These are phyloP conservation scores for Drosophila emarginata DNA, from an alignment of 2,888 invertebrate genomes.

Conservation along the genomic window DNA sequence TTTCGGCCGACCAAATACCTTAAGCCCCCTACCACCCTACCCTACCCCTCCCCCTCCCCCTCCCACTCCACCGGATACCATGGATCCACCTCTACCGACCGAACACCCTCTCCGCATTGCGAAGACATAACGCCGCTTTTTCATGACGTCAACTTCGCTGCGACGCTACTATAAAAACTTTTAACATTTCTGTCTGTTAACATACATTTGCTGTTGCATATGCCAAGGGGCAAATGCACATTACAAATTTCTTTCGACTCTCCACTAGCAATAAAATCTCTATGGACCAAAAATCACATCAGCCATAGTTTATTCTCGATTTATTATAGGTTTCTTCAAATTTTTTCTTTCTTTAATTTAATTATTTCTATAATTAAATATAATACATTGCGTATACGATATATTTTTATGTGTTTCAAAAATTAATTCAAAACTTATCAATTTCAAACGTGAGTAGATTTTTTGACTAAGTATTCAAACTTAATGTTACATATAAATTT, in stretches of 20 bases:
- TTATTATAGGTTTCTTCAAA: not conserved
- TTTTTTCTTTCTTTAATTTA: not conserved
- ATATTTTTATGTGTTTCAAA: too few relatives aligned
- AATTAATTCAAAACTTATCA: too few relatives aligned
- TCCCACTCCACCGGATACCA: too few relatives aligned
- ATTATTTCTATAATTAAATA: not conserved
- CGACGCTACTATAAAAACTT: conserved; percentile 7
- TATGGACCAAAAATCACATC: not conserved
- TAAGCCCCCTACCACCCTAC: not conserved
- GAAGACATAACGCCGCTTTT: conserved; percentile 1
- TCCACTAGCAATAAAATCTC: not conserved
- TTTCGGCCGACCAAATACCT: conserved; percentile 45
- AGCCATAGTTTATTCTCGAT: not conserved
- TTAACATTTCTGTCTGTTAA: conserved; percentile 21
- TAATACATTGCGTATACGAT: too few relatives aligned
- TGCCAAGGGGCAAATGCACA: conserved; percentile 29
- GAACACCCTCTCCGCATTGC: not conserved
- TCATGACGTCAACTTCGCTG: conserved; percentile 7
- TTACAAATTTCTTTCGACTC: not conserved
- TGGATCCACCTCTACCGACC: too few relatives aligned
- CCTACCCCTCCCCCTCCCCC: not conserved
- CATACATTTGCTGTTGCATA: conserved; percentile 50
- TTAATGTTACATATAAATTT: too few relatives aligned
- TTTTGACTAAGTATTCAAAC: too few relatives aligned
- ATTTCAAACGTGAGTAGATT: too few relatives aligned